These are phyloP conservation scores for Pecten maximus DNA, from an alignment of 2,888 invertebrate species.

Conservation along the genomic window DNA sequence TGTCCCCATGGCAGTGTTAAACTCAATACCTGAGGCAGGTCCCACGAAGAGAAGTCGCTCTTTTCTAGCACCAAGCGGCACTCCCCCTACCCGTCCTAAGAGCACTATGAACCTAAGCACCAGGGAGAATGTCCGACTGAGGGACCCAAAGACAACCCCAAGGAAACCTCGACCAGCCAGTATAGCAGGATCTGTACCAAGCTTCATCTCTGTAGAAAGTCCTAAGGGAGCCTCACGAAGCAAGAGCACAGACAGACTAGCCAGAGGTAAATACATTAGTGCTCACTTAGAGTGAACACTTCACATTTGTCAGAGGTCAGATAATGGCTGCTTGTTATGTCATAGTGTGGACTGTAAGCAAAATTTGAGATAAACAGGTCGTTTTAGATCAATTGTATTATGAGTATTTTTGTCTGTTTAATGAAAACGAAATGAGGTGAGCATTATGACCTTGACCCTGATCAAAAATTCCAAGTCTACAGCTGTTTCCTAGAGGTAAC, in stretches of 20 bases:
- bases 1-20: constrained; percentile 69
- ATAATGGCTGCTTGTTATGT: neutral
- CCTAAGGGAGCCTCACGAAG: constrained; percentile 70
- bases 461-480: too few relatives aligned
- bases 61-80: constrained; percentile 75
- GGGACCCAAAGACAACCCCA: constrained; percentile 68
- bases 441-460: too few relatives aligned
- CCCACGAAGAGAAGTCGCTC: constrained; percentile 65
- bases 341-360: neutral
- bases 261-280: constrained; percentile 59
- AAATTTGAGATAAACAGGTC: neutral
- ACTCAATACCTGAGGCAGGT: constrained; percentile 77
- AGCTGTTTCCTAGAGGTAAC: too few relatives aligned
- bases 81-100: constrained; percentile 69
- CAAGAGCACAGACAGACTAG: constrained; percentile 74
- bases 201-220: constrained; percentile 68
- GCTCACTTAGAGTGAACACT: neutral
- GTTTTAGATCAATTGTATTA: neutral
- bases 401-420: too few relatives aligned
- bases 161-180: constrained; percentile 77
- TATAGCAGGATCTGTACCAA: constrained; percentile 77
- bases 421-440: too few relatives aligned
- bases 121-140: constrained; percentile 64
- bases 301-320: neutral
- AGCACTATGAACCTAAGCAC: constrained; percentile 68